Evolutionary conservation across 1,140 invertebrate species (phyloP), one percentile per base, ranked within the genome.

Genomic region (Drosophila novamexicana): DNA sequence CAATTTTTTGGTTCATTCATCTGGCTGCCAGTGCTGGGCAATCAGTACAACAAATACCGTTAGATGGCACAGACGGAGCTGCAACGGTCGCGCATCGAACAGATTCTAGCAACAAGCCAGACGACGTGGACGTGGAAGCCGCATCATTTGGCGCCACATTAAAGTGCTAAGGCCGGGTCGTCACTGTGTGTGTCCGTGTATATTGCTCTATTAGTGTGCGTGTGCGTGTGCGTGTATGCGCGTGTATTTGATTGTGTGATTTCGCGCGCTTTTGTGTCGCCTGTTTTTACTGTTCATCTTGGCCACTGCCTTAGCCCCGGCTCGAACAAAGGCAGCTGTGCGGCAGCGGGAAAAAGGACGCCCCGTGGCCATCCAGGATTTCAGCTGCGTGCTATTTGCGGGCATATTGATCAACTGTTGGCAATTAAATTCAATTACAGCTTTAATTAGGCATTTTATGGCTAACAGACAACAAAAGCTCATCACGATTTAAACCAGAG

Each of bases 231-330:
- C n/a, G 36, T 49, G 42, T 66, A 52, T 81, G 53, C 42, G 50
- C 32, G 52, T 62, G 57, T 34, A 44, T 53, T 49, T 75, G 79
- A 65, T 70, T 82, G 67, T 86, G 82, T 66, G 53, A 83, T 77
- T 86, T 86, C 82, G 82, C 82, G 82, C 82, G 82, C 82, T 86
- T 86, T 86, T 86, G 79, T 86, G 79, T 79, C 66, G 79, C 67
- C 75, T 70, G 71, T 18, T 64, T 65, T 67, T 62, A 37, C 58
- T 75, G 67, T 75, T 75, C 70, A 70, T 75, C 58, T 70, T 69
- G 71, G 71, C 64, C 64, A 69, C 44, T 52, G 70, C 44, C 63
- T 66, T 62, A 69, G 56, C 12, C 52, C 12, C 54, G 50, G 36
- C 34, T 40, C 66, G 63, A 63, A 64, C 57, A 67, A 58, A 57